Base-by-base conservation (phyloP, 2,888 invertebrate species). In the Calameuta pallipes region DNA sequence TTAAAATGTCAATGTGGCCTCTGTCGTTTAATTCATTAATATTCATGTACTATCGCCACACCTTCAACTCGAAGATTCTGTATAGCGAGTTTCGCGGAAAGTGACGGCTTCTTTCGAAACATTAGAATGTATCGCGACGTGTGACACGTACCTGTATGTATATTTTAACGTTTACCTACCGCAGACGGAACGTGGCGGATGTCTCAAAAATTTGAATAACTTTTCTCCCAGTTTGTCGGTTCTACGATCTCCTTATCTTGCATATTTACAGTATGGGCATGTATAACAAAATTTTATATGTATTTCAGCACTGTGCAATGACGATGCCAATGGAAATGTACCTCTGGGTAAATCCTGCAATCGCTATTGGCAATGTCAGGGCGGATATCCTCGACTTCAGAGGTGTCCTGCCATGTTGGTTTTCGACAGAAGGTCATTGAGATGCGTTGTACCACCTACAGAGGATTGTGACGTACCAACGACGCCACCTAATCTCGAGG, bases 301-400 rank as follows among this genome's bases (percentile, higher is more conserved):
- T 71, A 0, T 93, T 93, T 75, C 92, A 97, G 97, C 97, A 79
- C 95, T 98, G 76, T 98, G 97, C 92, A 97, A 97, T 90, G 97
- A 97, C 74, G 97, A 97, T 87, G 94, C 98, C 76, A 97, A 98
- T 91, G 97, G 97, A 81, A 97, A 97, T 92, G 97, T 98, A 15
- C 96, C 97, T 0, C 93, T 98, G 15, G 97, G 97, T 86, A 97
- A 97, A 92, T 97, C 97, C 76, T 98, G 97, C 94, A 97, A 97
- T 93, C 94, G 97, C 23, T 98, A 98, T 92, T 98, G 98, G 98
- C 97, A 97, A 90, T 98, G 98, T 90, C 97, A 97, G 90, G 97
- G 97, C 9, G 98, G 98, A 0, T 98, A 98, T 92, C 98, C 98
- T 11, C 95, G 97, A 79, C 94, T 98, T 11, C 97, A 97, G 90